Evolutionary conservation across 2,888 invertebrate genomes (phyloP), one percentile per base, ranked within the genome.

Genomic region (Gortyna flavago): DNA sequence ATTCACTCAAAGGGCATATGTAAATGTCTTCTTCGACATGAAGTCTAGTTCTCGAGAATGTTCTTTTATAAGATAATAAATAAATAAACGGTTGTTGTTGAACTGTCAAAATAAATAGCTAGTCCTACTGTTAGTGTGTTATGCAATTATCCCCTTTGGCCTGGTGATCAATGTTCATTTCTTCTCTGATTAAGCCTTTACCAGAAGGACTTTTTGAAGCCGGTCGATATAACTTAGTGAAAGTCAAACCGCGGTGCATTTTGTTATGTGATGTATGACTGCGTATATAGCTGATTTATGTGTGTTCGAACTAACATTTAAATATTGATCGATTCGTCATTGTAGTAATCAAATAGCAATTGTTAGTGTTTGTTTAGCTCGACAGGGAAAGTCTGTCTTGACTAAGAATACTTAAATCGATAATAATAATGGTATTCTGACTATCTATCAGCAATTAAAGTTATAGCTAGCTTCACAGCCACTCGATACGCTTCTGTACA

Each of bases 291-390:
- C 5, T 44, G 11, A 44, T 51, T 25, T 25, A 54, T 69, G 44
- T 62, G 13, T 41, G 11, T 44, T 61, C 48, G 57, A 57, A 48
- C 44, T 38, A 48, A 80, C 81, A 57, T n/a, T n/a, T 48, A 72
- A 71, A 78, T 78, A 78, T 78, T n/a, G 72, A 78, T 81, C 64
- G n/a, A 32, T 57, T 64, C 38, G 81, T 48, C 54, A 38, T n/a
- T 57, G 38, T 48, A 32, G 21, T 64, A 44, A 32, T 38, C 44
- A 72, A 57, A 72, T 44, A 57, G 54, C n/a, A 72, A 29, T 66
- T 32, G 54, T 9, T 77, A 21, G 3, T 77, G 8, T 78, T 64
- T 44, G 35, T 38, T 16, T 57, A 21, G 18, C 2, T 32, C 16
- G 44, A 21, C 29, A n/a, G 2, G 11, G 11, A 32, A 32, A 54